These are phyloP conservation scores for Engraulis encrasicolus DNA, from an alignment of 2,113 vertebrate genomes.

Conservation along the genomic window DNA sequence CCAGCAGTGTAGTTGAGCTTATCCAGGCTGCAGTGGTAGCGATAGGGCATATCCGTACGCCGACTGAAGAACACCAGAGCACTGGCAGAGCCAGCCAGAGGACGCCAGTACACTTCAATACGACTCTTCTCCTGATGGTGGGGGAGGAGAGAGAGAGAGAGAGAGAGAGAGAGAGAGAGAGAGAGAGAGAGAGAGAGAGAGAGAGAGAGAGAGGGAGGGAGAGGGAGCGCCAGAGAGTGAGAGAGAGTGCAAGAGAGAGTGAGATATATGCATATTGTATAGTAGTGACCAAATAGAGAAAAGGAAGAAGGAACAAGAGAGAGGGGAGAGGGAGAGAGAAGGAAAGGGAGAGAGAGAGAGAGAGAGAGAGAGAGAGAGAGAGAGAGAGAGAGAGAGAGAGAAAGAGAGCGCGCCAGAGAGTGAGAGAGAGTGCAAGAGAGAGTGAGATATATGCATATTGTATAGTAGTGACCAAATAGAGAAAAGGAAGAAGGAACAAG, in stretches of 20 bases:
- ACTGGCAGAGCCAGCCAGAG: constrained; percentile 65
- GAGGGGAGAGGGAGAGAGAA: not conserved
- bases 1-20: constrained; percentile 66
- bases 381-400: too few relatives aligned
- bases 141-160: not conserved
- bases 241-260: not conserved
- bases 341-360: not conserved
- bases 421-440: not conserved
- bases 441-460: not conserved
- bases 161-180: not conserved
- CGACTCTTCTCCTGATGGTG: constrained; percentile 69
- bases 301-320: not conserved
- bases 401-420: too few relatives aligned
- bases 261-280: not conserved
- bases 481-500: too few relatives aligned
- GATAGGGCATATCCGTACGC: constrained; percentile 78
- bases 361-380: too few relatives aligned
- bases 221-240: too few relatives aligned
- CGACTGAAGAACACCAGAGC: constrained; percentile 83
- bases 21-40: constrained; percentile 72
- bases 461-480: not conserved
- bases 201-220: too few relatives aligned
- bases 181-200: too few relatives aligned
- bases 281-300: not conserved
- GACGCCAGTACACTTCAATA: constrained; percentile 81